Base-by-base conservation (phyloP, 35 echinoderm and acorn worm genomes). In the Strongylocentrotus purpuratus region DNA sequence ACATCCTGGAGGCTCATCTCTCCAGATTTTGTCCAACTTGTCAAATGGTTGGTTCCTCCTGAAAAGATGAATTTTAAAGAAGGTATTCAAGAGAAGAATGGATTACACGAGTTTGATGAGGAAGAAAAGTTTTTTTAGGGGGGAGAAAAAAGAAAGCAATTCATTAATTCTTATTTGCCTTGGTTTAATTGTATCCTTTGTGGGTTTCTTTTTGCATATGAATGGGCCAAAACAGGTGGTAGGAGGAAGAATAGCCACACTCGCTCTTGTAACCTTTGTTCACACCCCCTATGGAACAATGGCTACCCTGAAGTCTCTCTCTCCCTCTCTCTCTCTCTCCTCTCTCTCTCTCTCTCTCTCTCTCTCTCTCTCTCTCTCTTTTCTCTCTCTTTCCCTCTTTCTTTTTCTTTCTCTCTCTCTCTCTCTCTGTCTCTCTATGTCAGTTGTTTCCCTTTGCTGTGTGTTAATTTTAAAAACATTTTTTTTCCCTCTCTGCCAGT, bases 121-220 rank as follows among this genome's bases (percentile, higher is more conserved):
- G 48, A 93, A 93, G 48, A 46, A 93, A 93, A 93, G 48, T 93
- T 93, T 47, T 41, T 33, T 33, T 45, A n/a, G 89, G 25, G 65
- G 48, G 48, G 48, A 32, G 65, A 13, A 12, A 93, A 93, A 93
- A 93, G 31, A 93, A 58, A 93, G 91, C 91, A 93, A 93, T 93
- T 93, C 91, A 93, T 93, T 93, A 93, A 93, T 93, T 93, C 91
- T 93, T 93, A 93, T 93, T 93, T 93, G 91, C 91, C 48, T 50
- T 93, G 91, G 91, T 93, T 93, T 93, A 93, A 93, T 93, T 93
- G 91, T 93, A 93, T 93, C 91, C 91, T 93, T 93, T 93, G 91
- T 93, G 48, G 91, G 48, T 31, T 58, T 58, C 91, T 58, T 5
- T 93, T 93, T 93, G 91, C 91, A 93, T 93, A 28, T 93, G 91